These are phyloP conservation scores for Xiphorhynchus elegans DNA, from an alignment of 2,113 vertebrate species.

Conservation along the genomic window DNA sequence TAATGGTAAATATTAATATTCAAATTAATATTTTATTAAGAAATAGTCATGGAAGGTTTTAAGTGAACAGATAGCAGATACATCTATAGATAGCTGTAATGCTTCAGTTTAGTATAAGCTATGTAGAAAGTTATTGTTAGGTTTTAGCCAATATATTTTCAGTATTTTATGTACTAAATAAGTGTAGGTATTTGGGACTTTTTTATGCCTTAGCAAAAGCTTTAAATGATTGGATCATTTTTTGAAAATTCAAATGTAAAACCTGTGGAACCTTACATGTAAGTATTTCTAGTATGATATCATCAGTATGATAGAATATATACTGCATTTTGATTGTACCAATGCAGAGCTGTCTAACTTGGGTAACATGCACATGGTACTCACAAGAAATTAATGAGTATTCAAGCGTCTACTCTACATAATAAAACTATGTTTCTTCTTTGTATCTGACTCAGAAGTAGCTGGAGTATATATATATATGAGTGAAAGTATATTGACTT, in stretches of 20 bases:
- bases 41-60: not conserved
- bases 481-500: not conserved
- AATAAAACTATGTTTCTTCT: not conserved
- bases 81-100: not conserved
- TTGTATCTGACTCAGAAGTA: not conserved
- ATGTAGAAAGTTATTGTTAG: not conserved
- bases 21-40: not conserved
- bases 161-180: not conserved
- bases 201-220: not conserved
- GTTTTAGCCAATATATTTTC: not conserved
- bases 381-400: not conserved
- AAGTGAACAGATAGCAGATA: not conserved
- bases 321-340: not conserved
- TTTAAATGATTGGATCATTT: not conserved
- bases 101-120: not conserved
- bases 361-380: not conserved
- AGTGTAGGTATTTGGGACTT: fast-evolving
- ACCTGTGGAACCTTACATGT: not conserved
- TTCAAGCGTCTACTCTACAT: not conserved
- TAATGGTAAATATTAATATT: slow-evolving; percentile 73
- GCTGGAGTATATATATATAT: too few species aligned
- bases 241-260: not conserved
- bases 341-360: not conserved
- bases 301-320: not conserved
- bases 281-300: not conserved